Conservation (phyloP, 2,797 vertebrate species). For the Helostoma temminkii region DNA sequence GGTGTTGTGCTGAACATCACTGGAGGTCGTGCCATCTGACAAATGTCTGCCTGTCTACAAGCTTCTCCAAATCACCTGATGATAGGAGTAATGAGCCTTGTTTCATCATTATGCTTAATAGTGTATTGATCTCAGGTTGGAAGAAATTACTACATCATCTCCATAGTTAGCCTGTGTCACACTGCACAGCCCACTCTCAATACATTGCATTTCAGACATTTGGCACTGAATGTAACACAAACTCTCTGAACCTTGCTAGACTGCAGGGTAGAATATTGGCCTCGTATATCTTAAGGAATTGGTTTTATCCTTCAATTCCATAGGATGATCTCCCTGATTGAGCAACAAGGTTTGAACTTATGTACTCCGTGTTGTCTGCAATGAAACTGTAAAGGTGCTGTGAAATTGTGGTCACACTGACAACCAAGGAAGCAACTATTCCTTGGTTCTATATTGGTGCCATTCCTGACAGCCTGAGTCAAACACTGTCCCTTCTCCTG, state of each 20-base stretch:
- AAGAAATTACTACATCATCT: constrained; percentile 60
- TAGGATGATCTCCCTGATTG: not conserved
- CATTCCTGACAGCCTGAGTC: constrained; percentile 43
- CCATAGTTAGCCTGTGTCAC: constrained; percentile 40
- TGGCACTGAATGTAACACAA: constrained; percentile 1
- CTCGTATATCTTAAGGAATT: too few relatives aligned
- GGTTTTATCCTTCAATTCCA: not conserved
- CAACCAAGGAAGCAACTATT: too few relatives aligned
- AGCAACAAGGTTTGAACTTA: constrained; percentile 11
- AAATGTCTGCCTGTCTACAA: constrained; percentile 1
- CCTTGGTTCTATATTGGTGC: constrained; percentile 5
- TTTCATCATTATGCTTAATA: constrained; percentile 59
- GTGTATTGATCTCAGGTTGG: constrained; percentile 58
- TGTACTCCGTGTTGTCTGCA: not conserved
- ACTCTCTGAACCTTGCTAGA: not conserved
- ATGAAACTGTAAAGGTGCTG: not conserved
- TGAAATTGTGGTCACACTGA: constrained; percentile 11
- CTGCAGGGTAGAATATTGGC: not conserved
- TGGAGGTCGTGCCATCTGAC: constrained; percentile 8
- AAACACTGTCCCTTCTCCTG: constrained; percentile 46
- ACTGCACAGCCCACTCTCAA: not conserved
- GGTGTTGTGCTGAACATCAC: constrained; percentile 5
- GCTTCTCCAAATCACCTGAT: constrained; percentile 34
- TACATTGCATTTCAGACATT: constrained; percentile 13
- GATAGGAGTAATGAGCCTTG: constrained; percentile 38